Percentiles rank a stretch among this genome's conserved stretches.
Conservation (phyloP, 2,113 vertebrate species). For the Hydropotes inermis region DNA sequence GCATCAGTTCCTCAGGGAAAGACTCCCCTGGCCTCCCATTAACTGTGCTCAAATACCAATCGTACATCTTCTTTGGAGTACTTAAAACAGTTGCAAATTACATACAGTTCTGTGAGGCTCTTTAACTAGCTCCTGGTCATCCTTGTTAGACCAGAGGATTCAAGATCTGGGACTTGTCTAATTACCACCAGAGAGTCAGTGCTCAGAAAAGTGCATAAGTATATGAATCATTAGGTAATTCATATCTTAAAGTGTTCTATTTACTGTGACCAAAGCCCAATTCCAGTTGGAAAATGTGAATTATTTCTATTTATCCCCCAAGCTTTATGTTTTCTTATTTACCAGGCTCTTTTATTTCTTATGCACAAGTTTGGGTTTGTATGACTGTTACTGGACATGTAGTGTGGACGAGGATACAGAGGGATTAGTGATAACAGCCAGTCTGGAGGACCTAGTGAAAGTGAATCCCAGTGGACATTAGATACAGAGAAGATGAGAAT, state of each 20-base stretch:
- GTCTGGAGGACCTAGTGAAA: neutral
- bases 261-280: neutral
- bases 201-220: neutral
- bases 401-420: neutral
- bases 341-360: neutral
- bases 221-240: neutral
- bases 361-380: neutral
- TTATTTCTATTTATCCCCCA: neutral
- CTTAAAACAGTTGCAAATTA: neutral
- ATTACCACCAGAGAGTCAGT: neutral
- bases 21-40: neutral
- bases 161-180: neutral
- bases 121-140: neutral
- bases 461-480: neutral
- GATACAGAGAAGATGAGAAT: neutral
- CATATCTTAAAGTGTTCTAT: neutral
- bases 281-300: conserved; percentile 21
- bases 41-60: neutral
- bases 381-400: neutral
- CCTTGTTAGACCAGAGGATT: neutral
- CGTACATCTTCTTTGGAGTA: neutral
- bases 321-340: neutral
- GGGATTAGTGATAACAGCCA: neutral
- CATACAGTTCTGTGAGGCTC: neutral
- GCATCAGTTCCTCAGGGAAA: conserved; percentile 20